Evolutionary conservation across 2,797 vertebrate species (phyloP).

Genomic region (Scleropages formosus): DNA sequence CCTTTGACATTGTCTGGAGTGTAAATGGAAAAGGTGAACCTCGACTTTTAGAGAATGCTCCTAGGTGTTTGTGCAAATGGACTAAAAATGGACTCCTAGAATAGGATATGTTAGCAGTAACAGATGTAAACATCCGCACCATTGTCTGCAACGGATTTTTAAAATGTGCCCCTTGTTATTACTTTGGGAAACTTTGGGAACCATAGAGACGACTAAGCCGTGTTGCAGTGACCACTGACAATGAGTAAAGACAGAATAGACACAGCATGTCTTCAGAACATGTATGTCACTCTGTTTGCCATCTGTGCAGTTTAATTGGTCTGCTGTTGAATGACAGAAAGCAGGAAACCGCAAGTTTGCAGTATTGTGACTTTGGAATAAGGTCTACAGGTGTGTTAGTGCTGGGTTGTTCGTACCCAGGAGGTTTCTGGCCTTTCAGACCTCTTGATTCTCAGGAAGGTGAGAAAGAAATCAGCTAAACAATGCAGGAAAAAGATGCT

Average conservation of each 20-base stretch:
- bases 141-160: neutral
- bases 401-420: conserved; percentile 10
- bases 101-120: no score
- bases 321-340: conserved; percentile 30
- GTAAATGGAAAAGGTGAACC: no score
- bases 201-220: no score
- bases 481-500: no score
- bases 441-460: no score
- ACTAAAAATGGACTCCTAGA: no score
- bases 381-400: conserved; percentile 35
- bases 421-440: no score
- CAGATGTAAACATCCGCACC: neutral
- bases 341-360: neutral
- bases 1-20: no score
- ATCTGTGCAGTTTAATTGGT: conserved; percentile 26
- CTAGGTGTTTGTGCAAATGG: no score
- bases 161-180: neutral
- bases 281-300: conserved; percentile 15
- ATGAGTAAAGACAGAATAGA: neutral
- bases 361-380: conserved; percentile 20
- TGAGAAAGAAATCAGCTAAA: no score
- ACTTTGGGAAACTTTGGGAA: no score
- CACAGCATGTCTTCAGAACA: neutral
- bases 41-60: no score
- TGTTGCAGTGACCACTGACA: neutral